Evolutionary conservation across 1,140 invertebrate species (phyloP).

Genomic region (Pomacea maculata): DNA sequence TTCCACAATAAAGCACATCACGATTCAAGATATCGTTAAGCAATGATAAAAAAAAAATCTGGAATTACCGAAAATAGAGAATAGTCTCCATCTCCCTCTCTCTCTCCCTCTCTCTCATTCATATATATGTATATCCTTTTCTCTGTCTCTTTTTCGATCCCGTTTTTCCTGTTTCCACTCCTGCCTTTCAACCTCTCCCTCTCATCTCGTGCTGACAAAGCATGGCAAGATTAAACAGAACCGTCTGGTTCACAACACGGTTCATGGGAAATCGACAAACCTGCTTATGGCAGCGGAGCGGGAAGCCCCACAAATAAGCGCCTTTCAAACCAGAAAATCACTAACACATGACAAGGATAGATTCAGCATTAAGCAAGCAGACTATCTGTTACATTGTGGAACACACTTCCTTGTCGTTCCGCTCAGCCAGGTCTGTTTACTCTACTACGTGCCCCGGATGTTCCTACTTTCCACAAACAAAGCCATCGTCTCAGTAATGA

Average conservation of each 20-base stretch:
- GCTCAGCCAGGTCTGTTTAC: no score
- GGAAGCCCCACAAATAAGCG: not conserved
- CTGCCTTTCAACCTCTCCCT: not conserved
- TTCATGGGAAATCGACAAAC: not conserved
- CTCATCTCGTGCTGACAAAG: not conserved
- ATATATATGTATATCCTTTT: not conserved
- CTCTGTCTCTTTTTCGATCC: not conserved
- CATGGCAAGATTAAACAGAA: not conserved
- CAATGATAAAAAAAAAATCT: no score
- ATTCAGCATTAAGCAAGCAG: not conserved
- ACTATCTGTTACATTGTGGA: no score
- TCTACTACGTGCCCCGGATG: no score
- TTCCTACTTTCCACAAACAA: no score
- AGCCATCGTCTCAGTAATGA: no score
- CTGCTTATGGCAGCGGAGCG: not conserved
- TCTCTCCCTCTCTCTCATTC: no score
- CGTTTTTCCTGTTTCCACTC: not conserved
- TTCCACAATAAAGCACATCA: no score
- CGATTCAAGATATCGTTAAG: no score
- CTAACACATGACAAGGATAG: not conserved
- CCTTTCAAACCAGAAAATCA: not conserved
- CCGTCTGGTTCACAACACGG: not conserved
- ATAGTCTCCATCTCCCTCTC: no score
- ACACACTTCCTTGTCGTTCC: no score
- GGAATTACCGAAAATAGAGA: no score